These are phyloP conservation scores for Syrmaticus mikado DNA, from an alignment of 2,113 vertebrate species.

Conservation along the genomic window DNA sequence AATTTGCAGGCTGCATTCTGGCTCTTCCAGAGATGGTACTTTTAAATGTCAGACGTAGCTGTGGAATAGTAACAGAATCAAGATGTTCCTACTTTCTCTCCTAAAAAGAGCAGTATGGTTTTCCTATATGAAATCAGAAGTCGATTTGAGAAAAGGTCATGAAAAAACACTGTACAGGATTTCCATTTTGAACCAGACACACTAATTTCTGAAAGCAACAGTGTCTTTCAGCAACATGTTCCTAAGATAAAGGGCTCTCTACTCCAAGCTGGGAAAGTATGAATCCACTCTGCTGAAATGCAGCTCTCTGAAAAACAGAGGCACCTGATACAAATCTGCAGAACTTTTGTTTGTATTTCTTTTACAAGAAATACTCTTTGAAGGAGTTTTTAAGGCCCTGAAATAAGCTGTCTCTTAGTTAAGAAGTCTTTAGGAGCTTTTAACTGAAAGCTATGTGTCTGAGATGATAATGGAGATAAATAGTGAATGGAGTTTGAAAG, in stretches of 20 bases:
- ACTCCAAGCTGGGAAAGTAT: not conserved
- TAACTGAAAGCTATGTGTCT: not conserved
- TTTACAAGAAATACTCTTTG: not conserved
- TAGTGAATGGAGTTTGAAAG: not conserved
- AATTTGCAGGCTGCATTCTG: not conserved
- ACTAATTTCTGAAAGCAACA: not conserved
- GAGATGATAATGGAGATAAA: not conserved
- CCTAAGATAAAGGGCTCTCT: not conserved
- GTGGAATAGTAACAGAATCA: not conserved
- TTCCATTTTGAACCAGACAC: not conserved
- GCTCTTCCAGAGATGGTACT: not conserved
- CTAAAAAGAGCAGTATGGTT: not conserved
- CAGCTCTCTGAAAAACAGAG: not conserved
- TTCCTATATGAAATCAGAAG: not conserved
- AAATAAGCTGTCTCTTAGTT: not conserved
- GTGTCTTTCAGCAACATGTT: not conserved
- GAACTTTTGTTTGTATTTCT: not conserved
- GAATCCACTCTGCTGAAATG: not conserved
- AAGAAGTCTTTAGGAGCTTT: not conserved
- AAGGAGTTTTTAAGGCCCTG: not conserved
- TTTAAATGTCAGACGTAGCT: not conserved
- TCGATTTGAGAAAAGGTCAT: not conserved
- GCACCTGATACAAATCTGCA: rapidly evolving
- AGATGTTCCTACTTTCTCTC: not conserved
- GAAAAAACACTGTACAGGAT: not conserved